Percentiles rank a stretch among this genome's conserved stretches.
Conservation (phyloP, 2,888 invertebrate genomes). For the Latheticus oryzae region DNA sequence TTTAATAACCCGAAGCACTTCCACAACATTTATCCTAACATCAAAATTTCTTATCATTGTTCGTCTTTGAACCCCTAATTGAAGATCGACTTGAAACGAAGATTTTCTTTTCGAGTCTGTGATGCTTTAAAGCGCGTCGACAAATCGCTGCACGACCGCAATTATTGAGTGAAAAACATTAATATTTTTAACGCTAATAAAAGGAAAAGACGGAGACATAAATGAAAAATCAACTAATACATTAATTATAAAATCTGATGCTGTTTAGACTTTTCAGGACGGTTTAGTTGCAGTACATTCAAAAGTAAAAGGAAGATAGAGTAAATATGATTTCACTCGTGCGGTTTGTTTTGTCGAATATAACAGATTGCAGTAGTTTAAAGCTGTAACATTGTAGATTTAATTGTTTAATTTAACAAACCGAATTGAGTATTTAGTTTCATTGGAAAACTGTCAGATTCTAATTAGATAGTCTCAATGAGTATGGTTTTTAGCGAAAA, state of each 20-base stretch:
- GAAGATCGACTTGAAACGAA: conserved; percentile 9
- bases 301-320: no score
- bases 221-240: no score
- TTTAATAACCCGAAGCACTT: conserved; percentile 28
- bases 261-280: no score
- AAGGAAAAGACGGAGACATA: no score
- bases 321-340: conserved; percentile 1
- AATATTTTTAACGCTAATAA: no score
- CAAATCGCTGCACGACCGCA: conserved; percentile 16
- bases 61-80: neutral
- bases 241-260: no score
- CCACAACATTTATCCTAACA: conserved; percentile 29
- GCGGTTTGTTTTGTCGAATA: conserved; percentile 8
- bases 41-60: conserved; percentile 25
- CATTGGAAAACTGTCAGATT: conserved; percentile 25
- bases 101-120: conserved; percentile 3
- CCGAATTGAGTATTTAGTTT: conserved; percentile 13
- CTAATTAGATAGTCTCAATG: conserved; percentile 16
- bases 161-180: no score
- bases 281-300: no score
- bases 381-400: conserved; percentile 24
- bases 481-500: no score
- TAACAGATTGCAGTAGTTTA: conserved; percentile 19
- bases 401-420: conserved; percentile 30
- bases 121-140: conserved; percentile 12